These are phyloP conservation scores for Campylomormyrus tamandua DNA, from an alignment of 2,113 vertebrate genomes.

Conservation along the genomic window DNA sequence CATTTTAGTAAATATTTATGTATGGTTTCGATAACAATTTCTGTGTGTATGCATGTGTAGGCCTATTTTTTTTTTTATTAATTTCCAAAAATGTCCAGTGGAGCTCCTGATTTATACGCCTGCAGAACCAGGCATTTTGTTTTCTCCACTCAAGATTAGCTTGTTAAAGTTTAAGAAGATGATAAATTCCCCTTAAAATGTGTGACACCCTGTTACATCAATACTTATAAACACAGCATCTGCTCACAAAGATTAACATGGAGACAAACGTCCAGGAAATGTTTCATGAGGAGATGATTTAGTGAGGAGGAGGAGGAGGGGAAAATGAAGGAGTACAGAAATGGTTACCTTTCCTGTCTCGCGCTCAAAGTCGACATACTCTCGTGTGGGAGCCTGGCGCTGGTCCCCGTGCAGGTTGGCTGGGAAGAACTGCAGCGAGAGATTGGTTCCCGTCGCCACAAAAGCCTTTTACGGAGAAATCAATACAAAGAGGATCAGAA, in stretches of 20 bases:
- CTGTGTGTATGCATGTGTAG: neutral
- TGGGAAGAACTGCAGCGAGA: constrained; percentile 99
- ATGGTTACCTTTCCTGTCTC: constrained; percentile 89
- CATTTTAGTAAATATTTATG: neutral
- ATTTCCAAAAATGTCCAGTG: neutral
- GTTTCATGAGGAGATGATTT: neutral
- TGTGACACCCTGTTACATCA: neutral
- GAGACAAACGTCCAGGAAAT: neutral
- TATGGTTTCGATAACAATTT: neutral
- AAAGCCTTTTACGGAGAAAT: constrained; percentile 98
- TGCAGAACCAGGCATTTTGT: neutral
- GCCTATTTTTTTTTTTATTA: neutral
- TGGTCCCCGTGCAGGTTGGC: constrained; percentile 95
- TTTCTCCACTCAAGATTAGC: neutral
- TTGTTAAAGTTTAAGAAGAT: neutral
- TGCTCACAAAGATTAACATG: neutral
- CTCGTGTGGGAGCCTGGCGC: constrained; percentile 88
- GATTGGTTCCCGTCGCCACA: constrained; percentile 99
- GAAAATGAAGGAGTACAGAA: neutral
- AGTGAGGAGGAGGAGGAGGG: neutral
- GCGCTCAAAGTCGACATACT: constrained; percentile 96
- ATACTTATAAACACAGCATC: neutral
- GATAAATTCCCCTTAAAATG: neutral
- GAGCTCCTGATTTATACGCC: neutral
- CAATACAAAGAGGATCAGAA: constrained; percentile 96